Base-by-base conservation (phyloP, 2,113 vertebrate genomes). In the Anhinga rufa region DNA sequence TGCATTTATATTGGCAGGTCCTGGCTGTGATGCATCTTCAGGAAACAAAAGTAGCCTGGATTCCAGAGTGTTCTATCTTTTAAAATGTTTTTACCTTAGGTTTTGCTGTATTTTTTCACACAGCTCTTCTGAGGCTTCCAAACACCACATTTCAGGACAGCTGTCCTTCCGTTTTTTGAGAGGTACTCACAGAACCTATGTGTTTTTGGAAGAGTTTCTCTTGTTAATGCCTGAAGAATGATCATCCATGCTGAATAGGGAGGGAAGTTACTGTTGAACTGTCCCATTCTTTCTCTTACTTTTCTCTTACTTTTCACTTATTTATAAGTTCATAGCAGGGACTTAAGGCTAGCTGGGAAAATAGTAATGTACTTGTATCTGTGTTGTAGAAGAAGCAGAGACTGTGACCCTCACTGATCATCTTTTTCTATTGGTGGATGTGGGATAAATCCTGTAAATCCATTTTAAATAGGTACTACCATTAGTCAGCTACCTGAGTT, bases 401-500 rank as follows among this genome's bases (percentile, higher is more conserved):
- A 17, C 20, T 48, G 25, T 60, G 38, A 82, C 17, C 9, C 6
- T 24, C 38, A 14, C 7, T 52, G 71, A n/a, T 65, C 12, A 24
- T 19, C 34, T 52, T 40, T 58, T 46, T 54, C 6, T 36, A 10
- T 28, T 48, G 34, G 9, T 58, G 20, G 12, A 21, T 49, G 14
- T 46, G 20, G 15, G 18, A 24, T 72, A 29, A 32, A 69, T 44
- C n/a, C 42, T 66, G 9, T 64, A 38, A 48, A 21, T 57, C 25
- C 3, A 0, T 34, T 68, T 44, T 68, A 65, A 42, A 34, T 42
- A 28, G 1, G 1, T 34, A 5, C 36, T 25, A 9, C 22, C 21
- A 2, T 48, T 48, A 71, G 49, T 44, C 20, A 31, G 25, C 85
- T 57, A 18, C 34, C 24, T 0, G 3, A 58, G 26, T 58, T 66